Evolutionary conservation across 1,140 invertebrate genomes (phyloP).

Genomic region (Micrasema minimum): DNA sequence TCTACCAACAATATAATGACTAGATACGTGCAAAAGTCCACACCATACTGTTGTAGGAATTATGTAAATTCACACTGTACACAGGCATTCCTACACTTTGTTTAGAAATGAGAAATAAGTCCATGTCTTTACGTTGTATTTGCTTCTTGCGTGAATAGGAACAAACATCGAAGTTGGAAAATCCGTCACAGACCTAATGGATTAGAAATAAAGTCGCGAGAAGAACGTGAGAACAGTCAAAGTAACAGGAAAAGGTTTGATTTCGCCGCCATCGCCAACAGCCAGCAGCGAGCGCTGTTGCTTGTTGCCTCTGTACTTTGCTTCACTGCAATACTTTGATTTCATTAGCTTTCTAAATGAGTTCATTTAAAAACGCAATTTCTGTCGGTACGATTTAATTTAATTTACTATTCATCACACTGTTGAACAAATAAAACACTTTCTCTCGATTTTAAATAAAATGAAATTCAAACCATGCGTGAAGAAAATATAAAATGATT

Average conservation of each 20-base stretch:
- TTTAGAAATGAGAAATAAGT: too few relatives aligned
- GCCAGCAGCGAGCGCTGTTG: too few relatives aligned
- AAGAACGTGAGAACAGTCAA: slow-evolving; percentile 27
- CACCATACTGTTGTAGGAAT: too few relatives aligned
- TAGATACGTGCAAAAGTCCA: too few relatives aligned
- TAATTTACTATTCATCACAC: not conserved
- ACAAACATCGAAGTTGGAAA: slow-evolving; percentile 2
- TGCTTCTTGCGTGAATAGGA: slow-evolving; percentile 9
- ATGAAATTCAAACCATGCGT: slow-evolving; percentile 9
- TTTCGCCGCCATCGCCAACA: not conserved
- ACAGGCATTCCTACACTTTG: too few relatives aligned
- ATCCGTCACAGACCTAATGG: slow-evolving; percentile 14
- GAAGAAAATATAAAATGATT: not conserved
- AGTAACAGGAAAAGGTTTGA: slow-evolving; percentile 18
- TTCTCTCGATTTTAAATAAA: slow-evolving; percentile 16
- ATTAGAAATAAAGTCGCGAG: slow-evolving; percentile 21
- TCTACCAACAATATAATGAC: too few relatives aligned
- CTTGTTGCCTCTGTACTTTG: not conserved
- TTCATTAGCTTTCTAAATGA: slow-evolving; percentile 6
- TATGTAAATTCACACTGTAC: too few relatives aligned
- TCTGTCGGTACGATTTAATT: not conserved
- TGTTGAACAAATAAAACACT: slow-evolving; percentile 21
- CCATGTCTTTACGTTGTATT: slow-evolving; percentile 3
- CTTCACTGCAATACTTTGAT: not conserved
- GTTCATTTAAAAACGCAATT: not conserved